Evolutionary conservation across 2,797 vertebrate genomes (phyloP).

Genomic region (Thunnus albacares): DNA sequence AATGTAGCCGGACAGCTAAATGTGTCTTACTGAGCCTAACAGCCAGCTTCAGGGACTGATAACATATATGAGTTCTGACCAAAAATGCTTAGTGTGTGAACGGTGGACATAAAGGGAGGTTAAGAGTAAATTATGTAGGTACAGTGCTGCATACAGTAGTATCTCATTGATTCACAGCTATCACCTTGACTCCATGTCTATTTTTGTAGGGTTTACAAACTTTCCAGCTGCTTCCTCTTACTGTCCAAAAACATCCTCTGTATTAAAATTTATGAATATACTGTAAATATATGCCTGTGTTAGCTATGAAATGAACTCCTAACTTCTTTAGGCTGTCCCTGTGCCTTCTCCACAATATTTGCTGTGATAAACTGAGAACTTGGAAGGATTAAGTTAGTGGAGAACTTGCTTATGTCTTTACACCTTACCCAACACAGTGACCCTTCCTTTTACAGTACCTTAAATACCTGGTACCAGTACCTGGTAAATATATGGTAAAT

Average conservation of each 20-base stretch:
- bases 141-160: neutral
- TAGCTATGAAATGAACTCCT: neutral
- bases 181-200: neutral
- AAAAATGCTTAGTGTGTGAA: neutral
- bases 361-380: neutral
- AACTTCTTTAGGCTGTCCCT: neutral
- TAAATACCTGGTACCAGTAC: too few relatives aligned
- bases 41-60: neutral
- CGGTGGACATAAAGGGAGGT: neutral
- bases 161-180: neutral
- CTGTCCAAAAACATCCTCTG: neutral
- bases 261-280: neutral
- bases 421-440: too few relatives aligned
- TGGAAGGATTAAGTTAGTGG: too few relatives aligned
- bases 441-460: too few relatives aligned
- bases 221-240: neutral
- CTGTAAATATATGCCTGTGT: too few relatives aligned
- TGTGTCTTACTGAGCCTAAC: conserved; percentile 28
- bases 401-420: too few relatives aligned
- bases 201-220: neutral
- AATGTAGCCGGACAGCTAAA: conserved; percentile 26
- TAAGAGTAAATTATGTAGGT: neutral
- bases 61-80: neutral
- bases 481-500: too few relatives aligned
- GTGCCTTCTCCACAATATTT: neutral